Conservation (phyloP, 1,140 invertebrate species). For the Harlomillsia oculata region DNA sequence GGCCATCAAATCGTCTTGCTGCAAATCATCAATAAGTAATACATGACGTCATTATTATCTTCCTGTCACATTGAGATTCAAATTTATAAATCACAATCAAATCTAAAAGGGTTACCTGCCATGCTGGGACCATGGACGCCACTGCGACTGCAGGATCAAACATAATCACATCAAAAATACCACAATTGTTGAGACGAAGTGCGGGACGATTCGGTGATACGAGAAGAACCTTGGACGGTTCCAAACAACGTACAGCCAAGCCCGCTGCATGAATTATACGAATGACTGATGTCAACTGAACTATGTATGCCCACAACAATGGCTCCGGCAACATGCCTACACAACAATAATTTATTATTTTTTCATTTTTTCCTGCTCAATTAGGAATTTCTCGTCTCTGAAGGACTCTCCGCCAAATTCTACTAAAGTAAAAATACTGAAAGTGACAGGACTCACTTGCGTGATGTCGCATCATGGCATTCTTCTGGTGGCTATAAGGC, state of each 20-base stretch:
- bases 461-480: conserved; percentile 55
- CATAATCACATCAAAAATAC: conserved; percentile 72
- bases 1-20: conserved; percentile 84
- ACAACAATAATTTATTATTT: conserved; percentile 21
- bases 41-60: too few relatives aligned
- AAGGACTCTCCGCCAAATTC: too few relatives aligned
- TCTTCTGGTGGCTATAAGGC: conserved; percentile 74
- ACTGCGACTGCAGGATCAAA: conserved; percentile 62
- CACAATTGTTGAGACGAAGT: conserved; percentile 70
- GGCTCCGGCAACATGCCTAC: conserved; percentile 71
- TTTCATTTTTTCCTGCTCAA: too few relatives aligned
- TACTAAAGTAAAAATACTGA: background rate
- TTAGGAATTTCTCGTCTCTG: too few relatives aligned
- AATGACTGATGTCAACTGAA: conserved; percentile 89
- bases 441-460: conserved; percentile 32
- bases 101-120: conserved; percentile 45
- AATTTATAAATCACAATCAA: conserved; percentile 13
- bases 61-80: background rate
- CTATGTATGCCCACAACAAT: conserved; percentile 88
- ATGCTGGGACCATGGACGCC: conserved; percentile 60
- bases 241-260: conserved; percentile 59
- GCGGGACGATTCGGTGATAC: conserved; percentile 50
- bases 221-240: conserved; percentile 80
- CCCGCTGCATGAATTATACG: conserved; percentile 78
- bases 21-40: too few relatives aligned